These are phyloP conservation scores for Lepidotrigona ventralis DNA, from an alignment of 1,140 invertebrate genomes.

Conservation along the genomic window DNA sequence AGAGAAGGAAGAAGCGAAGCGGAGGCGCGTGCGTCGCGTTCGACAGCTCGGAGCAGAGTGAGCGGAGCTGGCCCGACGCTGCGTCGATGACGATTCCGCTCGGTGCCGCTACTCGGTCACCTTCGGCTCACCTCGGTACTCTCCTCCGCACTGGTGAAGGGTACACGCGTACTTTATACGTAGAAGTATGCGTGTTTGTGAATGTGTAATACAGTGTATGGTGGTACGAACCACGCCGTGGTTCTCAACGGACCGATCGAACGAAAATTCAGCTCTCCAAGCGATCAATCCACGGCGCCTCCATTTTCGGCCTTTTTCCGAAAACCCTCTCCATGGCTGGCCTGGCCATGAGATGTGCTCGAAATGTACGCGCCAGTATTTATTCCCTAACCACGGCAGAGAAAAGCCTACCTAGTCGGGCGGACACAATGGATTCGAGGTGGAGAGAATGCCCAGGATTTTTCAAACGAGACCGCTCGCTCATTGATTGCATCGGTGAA, in stretches of 20 bases:
- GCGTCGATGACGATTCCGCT: constrained; percentile 58
- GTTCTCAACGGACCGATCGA: constrained; percentile 58
- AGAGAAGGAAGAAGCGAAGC: constrained; percentile 33
- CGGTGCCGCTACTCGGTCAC: constrained; percentile 48
- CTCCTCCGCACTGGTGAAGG: constrained; percentile 31
- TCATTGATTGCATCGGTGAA: constrained; percentile 33
- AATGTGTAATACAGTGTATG: constrained; percentile 56
- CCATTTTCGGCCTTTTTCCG: constrained; percentile 20
- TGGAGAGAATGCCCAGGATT: background rate
- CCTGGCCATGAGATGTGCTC: background rate
- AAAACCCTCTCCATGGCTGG: background rate
- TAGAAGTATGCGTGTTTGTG: constrained; percentile 34
- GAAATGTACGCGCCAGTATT: background rate
- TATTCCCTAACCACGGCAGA: background rate
- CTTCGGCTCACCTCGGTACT: constrained; percentile 41
- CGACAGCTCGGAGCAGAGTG: constrained; percentile 73
- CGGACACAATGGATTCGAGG: background rate
- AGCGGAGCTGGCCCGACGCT: constrained; percentile 55
- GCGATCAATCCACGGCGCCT: constrained; percentile 24
- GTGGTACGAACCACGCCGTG: constrained; percentile 43
- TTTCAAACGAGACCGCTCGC: background rate
- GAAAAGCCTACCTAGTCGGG: background rate
- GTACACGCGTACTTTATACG: constrained; percentile 39
- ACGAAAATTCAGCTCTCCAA: constrained; percentile 30
- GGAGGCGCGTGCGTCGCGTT: constrained; percentile 65